These are phyloP conservation scores for Corydoras maculifer DNA, from an alignment of 2,113 vertebrate genomes.

Conservation along the genomic window DNA sequence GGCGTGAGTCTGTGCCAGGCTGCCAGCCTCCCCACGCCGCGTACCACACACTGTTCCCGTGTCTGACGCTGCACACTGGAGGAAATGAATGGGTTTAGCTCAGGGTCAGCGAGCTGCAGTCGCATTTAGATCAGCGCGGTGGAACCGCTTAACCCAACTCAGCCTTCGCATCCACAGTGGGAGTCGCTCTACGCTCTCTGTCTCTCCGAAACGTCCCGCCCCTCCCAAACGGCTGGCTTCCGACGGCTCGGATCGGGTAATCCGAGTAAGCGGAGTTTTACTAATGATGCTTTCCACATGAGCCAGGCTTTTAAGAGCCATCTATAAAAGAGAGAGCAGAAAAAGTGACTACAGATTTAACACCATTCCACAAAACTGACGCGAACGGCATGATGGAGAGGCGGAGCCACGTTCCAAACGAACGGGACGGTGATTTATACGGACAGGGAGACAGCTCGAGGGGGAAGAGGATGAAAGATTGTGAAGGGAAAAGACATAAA, in stretches of 20 bases:
- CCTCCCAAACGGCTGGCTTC: neutral
- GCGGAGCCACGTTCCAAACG: neutral
- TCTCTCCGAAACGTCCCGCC: neutral
- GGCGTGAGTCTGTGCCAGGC: slow-evolving; percentile 8
- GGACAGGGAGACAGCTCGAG: too few relatives aligned
- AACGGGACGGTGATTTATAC: neutral
- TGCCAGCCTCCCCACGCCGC: slow-evolving; percentile 14
- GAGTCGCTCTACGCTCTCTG: neutral
- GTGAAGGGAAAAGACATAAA: neutral
- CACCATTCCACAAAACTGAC: neutral
- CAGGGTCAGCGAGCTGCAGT: slow-evolving; percentile 13
- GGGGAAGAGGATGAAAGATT: neutral
- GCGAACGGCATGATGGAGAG: neutral
- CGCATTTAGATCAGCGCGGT: slow-evolving; percentile 27
- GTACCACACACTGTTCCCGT: slow-evolving; percentile 8
- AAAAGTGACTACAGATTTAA: neutral
- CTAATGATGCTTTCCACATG: neutral
- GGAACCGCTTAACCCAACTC: slow-evolving; percentile 17
- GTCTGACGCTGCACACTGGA: slow-evolving; percentile 10
- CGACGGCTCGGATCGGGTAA: neutral
- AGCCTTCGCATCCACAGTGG: neutral
- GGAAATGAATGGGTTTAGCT: slow-evolving; percentile 32
- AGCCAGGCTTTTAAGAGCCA: neutral
- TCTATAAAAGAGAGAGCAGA: neutral
- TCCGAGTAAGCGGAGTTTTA: neutral